Conservation (phyloP, 2,113 vertebrate genomes). For the Brachypteracias leptosomus region DNA sequence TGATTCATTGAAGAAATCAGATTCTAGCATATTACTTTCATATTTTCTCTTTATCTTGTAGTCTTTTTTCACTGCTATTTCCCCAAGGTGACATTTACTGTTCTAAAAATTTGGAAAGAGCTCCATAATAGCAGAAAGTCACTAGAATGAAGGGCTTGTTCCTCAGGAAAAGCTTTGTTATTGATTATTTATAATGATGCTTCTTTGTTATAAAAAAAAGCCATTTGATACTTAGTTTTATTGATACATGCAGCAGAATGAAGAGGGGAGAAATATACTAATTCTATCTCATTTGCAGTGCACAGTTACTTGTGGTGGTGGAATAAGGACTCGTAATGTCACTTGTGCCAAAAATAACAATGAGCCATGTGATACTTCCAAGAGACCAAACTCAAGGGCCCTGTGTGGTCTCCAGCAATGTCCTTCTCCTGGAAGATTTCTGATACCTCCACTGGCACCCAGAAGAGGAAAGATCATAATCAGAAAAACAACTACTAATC, state of each 20-base stretch:
- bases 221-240: not conserved
- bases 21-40: not conserved
- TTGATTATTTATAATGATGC: not conserved
- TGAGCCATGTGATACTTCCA: conserved; percentile 78
- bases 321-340: conserved; percentile 84
- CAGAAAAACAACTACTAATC: conserved; percentile 44
- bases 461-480: conserved; percentile 47
- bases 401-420: conserved; percentile 92
- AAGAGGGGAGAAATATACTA: not conserved
- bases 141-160: not conserved
- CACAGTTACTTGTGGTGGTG: conserved; percentile 90
- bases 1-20: not conserved
- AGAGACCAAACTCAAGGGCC: conserved; percentile 87
- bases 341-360: conserved; percentile 79
- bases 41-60: not conserved
- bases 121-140: not conserved
- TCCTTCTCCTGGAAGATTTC: conserved; percentile 67
- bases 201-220: not conserved
- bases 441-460: conserved; percentile 31
- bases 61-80: not conserved
- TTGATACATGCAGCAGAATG: not conserved
- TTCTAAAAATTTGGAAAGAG: not conserved
- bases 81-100: not conserved
- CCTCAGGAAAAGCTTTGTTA: not conserved
- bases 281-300: conserved; percentile 80